A percentile compares a stretch with the other conserved stretches of the same genome.
Evolutionary conservation across 1,140 invertebrate species (phyloP).

Genomic region (Carposina sasakii): DNA sequence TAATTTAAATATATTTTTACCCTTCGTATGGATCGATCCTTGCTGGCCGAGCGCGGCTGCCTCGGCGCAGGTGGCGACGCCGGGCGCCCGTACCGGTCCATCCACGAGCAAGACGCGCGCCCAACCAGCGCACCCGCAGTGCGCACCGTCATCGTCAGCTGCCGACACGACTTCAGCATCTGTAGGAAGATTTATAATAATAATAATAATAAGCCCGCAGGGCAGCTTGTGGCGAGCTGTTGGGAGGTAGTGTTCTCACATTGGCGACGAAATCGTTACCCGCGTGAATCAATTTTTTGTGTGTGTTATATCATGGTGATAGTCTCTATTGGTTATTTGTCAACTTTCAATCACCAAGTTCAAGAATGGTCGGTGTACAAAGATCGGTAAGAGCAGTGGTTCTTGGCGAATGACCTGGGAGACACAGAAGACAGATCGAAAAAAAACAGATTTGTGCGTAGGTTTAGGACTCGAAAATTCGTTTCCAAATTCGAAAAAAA

Average conservation of each 20-base stretch:
- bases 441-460: too few species aligned
- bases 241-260: conserved; percentile 20
- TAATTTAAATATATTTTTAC: too few species aligned
- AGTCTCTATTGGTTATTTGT: background rate
- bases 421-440: background rate
- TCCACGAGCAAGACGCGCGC: conserved; percentile 92
- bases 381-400: conserved; percentile 1
- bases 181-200: conserved; percentile 56
- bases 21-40: conserved; percentile 74
- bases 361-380: conserved; percentile 7
- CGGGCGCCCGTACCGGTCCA: conserved; percentile 89
- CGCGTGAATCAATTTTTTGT: too few species aligned
- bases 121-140: conserved; percentile 75
- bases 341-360: background rate
- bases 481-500: too few species aligned
- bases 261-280: too few species aligned
- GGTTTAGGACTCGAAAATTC: too few species aligned
- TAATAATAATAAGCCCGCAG: too few species aligned
- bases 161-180: conserved; percentile 91
- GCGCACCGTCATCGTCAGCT: conserved; percentile 89
- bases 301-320: too few species aligned
- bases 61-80: conserved; percentile 82
- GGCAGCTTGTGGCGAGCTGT: too few species aligned
- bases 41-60: conserved; percentile 72
- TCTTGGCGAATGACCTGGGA: conserved; percentile 1